A percentile compares a stretch with the other conserved stretches of the same genome.
These are phyloP conservation scores for Rhabdomys pumilio DNA, from an alignment of 2,797 vertebrate genomes.

Conservation along the genomic window DNA sequence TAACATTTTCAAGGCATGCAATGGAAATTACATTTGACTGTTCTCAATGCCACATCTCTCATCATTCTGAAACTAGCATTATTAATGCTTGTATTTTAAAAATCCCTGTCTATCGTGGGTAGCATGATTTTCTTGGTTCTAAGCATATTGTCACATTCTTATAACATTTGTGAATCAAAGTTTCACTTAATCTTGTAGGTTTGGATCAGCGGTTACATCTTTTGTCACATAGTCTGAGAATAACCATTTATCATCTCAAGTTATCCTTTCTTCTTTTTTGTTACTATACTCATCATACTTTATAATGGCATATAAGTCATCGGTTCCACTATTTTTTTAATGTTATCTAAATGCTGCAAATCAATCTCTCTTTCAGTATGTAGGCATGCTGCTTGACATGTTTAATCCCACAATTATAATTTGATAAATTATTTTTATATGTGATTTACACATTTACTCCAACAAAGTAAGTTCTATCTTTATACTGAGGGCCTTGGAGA, in stretches of 20 bases:
- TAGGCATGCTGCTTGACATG: neutral
- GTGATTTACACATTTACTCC: constrained; percentile 66
- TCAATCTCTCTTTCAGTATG: neutral
- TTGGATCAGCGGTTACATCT: neutral
- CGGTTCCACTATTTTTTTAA: neutral
- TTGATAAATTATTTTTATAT: constrained; percentile 64
- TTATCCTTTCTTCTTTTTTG: neutral
- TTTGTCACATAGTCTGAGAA: neutral
- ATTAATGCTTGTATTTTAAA: neutral
- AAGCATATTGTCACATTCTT: neutral
- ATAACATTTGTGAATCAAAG: constrained; percentile 5
- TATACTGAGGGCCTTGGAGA: constrained; percentile 57
- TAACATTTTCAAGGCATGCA: constrained; percentile 30
- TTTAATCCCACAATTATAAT: neutral
- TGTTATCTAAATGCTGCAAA: neutral
- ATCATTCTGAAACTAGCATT: neutral
- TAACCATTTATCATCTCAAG: neutral
- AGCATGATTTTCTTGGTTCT: neutral
- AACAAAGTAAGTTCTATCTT: constrained; percentile 71
- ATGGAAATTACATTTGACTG: neutral
- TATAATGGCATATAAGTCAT: constrained; percentile 21
- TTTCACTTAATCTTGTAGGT: neutral
- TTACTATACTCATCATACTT: neutral
- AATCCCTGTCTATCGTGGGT: neutral
- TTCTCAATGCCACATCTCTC: neutral